Conservation (phyloP, 1,140 invertebrate genomes). For the Hermetia illucens region DNA sequence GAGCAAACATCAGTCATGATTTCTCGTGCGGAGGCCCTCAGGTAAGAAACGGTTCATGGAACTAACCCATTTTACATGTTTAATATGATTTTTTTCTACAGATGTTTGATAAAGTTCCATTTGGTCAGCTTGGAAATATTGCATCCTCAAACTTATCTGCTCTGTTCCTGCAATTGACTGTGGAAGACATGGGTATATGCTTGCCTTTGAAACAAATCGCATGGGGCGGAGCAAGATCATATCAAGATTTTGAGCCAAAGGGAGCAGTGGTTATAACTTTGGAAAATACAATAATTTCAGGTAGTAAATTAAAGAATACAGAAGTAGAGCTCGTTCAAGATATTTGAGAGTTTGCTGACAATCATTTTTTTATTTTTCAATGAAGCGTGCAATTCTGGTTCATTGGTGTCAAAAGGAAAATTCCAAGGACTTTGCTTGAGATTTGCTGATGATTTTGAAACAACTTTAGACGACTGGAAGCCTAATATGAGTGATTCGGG, state of each 20-base stretch:
- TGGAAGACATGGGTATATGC: conserved; percentile 95
- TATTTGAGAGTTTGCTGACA: conserved; percentile 11
- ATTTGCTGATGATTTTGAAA: conserved; percentile 94
- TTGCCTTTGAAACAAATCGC: conserved; percentile 76
- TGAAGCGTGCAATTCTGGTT: conserved; percentile 63
- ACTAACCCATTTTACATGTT: conserved; percentile 3
- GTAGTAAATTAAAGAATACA: not conserved
- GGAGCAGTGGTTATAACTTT: conserved; percentile 88
- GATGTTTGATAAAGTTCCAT: conserved; percentile 57
- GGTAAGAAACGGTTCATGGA: conserved; percentile 8
- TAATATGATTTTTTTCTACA: conserved; percentile 14
- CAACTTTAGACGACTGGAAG: conserved; percentile 93
- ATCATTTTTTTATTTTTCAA: conserved; percentile 2
- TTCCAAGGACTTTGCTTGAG: conserved; percentile 79
- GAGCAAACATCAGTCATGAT: conserved; percentile 74
- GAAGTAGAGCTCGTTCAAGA: too few species aligned
- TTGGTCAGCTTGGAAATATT: conserved; percentile 60
- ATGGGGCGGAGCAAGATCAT: conserved; percentile 43
- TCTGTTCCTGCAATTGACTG: conserved; percentile 84
- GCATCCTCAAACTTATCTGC: conserved; percentile 67
- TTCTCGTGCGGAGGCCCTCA: conserved; percentile 75
- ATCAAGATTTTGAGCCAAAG: conserved; percentile 64
- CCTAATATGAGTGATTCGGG: conserved; percentile 67
- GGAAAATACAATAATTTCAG: conserved; percentile 83
- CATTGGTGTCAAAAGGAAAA: conserved; percentile 58